Conservation (phyloP, 2,113 vertebrate species). For the Xiphorhynchus elegans region DNA sequence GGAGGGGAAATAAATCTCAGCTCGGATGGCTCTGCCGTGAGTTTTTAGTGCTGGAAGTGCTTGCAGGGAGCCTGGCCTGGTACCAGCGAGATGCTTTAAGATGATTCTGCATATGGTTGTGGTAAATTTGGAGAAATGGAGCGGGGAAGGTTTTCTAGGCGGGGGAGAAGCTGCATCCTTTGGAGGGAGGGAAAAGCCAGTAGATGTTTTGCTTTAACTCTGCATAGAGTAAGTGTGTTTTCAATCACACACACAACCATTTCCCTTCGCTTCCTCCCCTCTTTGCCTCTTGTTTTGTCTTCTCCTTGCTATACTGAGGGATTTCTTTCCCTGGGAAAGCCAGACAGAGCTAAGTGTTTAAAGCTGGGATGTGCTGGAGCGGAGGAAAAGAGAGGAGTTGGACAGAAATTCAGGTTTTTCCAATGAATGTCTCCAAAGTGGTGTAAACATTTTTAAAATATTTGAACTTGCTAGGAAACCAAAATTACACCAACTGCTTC, state of each 20-base stretch:
- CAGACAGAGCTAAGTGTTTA: slow-evolving; percentile 24
- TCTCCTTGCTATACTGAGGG: neutral
- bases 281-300: slow-evolving; percentile 28
- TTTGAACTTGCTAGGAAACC: slow-evolving; percentile 59
- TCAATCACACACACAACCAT: neutral
- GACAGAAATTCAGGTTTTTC: slow-evolving; percentile 13
- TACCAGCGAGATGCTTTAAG: neutral
- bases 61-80: neutral
- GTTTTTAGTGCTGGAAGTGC: neutral
- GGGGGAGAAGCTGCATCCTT: neutral
- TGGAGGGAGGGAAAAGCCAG: neutral
- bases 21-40: neutral
- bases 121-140: neutral
- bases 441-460: slow-evolving; percentile 65
- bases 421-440: slow-evolving; percentile 22
- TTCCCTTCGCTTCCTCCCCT: neutral
- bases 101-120: neutral
- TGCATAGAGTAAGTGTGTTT: neutral
- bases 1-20: neutral
- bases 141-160: neutral
- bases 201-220: slow-evolving; percentile 13
- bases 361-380: slow-evolving; percentile 3
- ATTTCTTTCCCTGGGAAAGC: neutral
- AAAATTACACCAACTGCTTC: slow-evolving; percentile 17
- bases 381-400: neutral